Base-by-base conservation (phyloP, 2,888 invertebrate genomes). In the Campoletis raptor region DNA sequence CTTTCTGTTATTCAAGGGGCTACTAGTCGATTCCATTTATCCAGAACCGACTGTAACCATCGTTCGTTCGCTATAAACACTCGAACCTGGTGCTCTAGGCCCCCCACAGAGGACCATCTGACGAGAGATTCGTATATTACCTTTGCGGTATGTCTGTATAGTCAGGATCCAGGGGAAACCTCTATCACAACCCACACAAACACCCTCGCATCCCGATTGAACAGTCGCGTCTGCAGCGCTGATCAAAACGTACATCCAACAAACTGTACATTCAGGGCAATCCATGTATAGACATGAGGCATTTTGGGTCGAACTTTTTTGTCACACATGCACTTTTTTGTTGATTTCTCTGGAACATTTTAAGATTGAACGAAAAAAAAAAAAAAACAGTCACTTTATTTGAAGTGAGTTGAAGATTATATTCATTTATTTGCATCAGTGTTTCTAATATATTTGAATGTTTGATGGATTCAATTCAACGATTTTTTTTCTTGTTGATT, bases 21-120 rank as follows among this genome's bases (percentile, higher is more conserved):
- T 61, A 67, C 61, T 78, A 78, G 67, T 69, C 81, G 78, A 79
- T 82, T 78, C 81, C 81, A 85, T 85, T 85, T 85, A 82, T 70
- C 78, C 74, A 36, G 69, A n/a, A 48, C n/a, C 61, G 52, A 74
- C 40, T 48, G 24, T 70, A 70, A 37, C 54, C 52, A 36, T 61
- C 85, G 67, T 61, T 72, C 85, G 81, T 21, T 76, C 66, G 36
- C 61, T 78, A 61, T 69, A 40, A 54, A 64, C 48, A 30, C 66
- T 77, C 66, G 37, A 37, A 10, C 42, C 40, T 57, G 48, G 64
- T 74, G 12, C 48, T 57, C 42, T 42, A 21, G 10, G 4, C 70
- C 40, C n/a, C 37, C 12, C 54, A 69, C 54, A 69, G 79, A 69
- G 48, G 64, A 81, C 42, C 64, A 36, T 42, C 45, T 77, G 45